These are phyloP conservation scores for Smittia aterrima DNA, from an alignment of 2,888 invertebrate genomes.

Conservation along the genomic window DNA sequence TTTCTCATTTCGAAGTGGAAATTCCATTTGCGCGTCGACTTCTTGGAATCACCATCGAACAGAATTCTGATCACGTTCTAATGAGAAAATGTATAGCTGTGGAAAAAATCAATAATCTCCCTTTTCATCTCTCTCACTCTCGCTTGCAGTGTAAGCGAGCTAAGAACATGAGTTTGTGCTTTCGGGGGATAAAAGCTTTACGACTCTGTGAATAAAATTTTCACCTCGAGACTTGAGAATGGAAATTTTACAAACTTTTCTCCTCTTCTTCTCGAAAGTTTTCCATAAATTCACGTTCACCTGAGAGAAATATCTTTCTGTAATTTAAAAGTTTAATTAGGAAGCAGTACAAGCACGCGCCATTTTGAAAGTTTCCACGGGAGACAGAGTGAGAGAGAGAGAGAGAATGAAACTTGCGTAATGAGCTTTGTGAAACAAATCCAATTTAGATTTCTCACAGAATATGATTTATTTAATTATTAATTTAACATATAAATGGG, in stretches of 20 bases:
- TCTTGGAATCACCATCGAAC: not conserved
- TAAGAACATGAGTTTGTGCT: constrained; percentile 11
- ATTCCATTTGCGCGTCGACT: not conserved
- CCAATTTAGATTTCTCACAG: too few species aligned
- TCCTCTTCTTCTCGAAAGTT: not conserved
- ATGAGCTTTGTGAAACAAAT: too few species aligned
- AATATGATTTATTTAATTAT: constrained; percentile 1
- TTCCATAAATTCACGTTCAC: not conserved
- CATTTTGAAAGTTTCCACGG: not conserved
- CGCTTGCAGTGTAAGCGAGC: not conserved
- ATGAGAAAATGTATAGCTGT: constrained; percentile 37
- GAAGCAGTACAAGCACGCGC: not conserved
- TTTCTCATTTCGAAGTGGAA: not conserved
- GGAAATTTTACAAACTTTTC: not conserved
- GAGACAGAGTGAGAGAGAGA: not conserved
- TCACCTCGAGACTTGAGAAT: not conserved
- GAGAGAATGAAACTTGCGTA: too few species aligned
- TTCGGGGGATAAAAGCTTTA: not conserved
- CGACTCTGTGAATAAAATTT: not conserved
- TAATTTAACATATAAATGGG: not conserved
- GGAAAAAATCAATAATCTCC: constrained; percentile 38
- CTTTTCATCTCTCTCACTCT: not conserved
- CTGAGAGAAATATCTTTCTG: not conserved
- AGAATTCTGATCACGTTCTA: constrained; percentile 37
- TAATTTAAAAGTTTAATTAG: constrained; percentile 13